Evolutionary conservation across 2,113 vertebrate genomes (phyloP), one percentile per base, ranked within the genome.

Genomic region (Pedionomus torquatus): DNA sequence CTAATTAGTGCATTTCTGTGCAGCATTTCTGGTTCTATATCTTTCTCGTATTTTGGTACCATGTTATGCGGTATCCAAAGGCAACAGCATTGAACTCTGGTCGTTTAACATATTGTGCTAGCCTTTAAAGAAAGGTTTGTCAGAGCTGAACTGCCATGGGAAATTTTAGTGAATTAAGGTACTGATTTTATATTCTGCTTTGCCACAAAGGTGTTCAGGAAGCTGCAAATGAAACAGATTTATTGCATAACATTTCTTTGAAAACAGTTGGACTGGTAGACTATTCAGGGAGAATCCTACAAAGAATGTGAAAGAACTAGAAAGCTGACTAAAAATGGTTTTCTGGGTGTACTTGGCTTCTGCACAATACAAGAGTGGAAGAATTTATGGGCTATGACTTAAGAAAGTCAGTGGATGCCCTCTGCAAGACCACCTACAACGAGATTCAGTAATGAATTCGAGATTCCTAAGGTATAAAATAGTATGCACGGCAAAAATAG

Each of bases 1-100:
- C 74, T 97, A 97, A 96, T 98, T 97, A 97, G 81, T 68, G 71
- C 70, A 85, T 68, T 95, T 97, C 86, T 83, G 58, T 79, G 83
- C 63, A 96, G 63, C 55, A 37, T 96, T 96, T 97, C 86, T 81
- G 60, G 60, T 89, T 94, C 94, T 93, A 49, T 95, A 90, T 88
- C 65, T 87, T 77, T 63, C 79, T 95, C 17, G 18, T 79, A 83
- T 94, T 91, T 92, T 86, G 82, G 33, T 78, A 89, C 55, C 51
- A 83, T 94, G 90, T 82, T 90, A 83, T 66, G 35, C 90, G 65
- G 86, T 95, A 92, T 96, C 75, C 87, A 93, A 82, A 96, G 93
- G 95, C 92, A 97, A 94, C 91, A 92, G 61, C 65, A 63, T 2
- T 93, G 93, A 96, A 90, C 77, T 89, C 39, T 76, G 43, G 52